These are phyloP conservation scores for Engraulis encrasicolus DNA, from an alignment of 2,113 vertebrate species.

Conservation along the genomic window DNA sequence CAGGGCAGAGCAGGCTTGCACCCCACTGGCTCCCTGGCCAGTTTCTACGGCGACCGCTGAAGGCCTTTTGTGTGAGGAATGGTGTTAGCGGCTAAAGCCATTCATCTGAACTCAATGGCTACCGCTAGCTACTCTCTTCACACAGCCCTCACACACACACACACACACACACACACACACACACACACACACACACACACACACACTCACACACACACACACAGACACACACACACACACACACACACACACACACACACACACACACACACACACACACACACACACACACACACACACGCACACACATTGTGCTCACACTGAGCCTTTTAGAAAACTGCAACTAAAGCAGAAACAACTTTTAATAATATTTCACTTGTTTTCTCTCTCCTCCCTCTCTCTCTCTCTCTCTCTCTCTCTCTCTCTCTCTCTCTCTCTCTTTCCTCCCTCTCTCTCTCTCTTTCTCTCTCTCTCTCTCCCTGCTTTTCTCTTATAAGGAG, in stretches of 20 bases:
- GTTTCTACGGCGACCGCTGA: conserved; percentile 58
- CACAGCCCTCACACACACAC: conserved; percentile 43
- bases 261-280: no score
- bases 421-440: conserved; percentile 43
- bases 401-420: no score
- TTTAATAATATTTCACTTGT: conserved; percentile 43
- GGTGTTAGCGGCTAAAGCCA: conserved; percentile 51
- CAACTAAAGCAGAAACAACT: conserved; percentile 26
- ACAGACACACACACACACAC: no score
- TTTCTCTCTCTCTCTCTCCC: conserved; percentile 37
- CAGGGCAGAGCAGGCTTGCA: conserved; percentile 45
- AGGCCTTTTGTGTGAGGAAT: conserved; percentile 61
- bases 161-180: no score
- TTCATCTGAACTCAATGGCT: conserved; percentile 65
- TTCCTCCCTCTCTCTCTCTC: conserved; percentile 42
- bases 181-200: no score
- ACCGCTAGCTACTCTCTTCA: conserved; percentile 54
- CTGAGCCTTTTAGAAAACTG: conserved; percentile 19
- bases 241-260: no score
- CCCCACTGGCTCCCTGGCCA: conserved; percentile 55
- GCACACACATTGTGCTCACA: no score
- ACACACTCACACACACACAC: no score
- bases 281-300: no score
- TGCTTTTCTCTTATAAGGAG: conserved; percentile 77
- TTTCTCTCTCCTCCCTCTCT: background rate